Conservation (phyloP, 2,113 vertebrate genomes). For the Gadus chalcogrammus region DNA sequence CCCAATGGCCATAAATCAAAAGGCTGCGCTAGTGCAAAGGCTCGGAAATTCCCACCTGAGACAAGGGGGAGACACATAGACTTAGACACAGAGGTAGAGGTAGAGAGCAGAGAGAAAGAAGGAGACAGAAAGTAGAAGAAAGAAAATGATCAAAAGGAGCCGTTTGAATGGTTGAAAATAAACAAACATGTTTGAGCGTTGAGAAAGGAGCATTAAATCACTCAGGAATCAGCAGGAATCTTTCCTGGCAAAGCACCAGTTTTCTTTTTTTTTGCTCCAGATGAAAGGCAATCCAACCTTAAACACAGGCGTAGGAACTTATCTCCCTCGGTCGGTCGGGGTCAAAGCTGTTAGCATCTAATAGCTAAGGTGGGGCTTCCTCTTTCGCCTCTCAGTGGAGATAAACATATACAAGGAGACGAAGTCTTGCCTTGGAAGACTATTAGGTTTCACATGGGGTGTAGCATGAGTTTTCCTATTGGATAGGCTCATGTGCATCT, state of each 20-base stretch:
- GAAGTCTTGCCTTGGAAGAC: constrained; percentile 33
- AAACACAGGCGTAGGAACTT: constrained; percentile 61
- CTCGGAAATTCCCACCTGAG: neutral
- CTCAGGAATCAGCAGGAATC: constrained; percentile 38
- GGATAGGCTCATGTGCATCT: too few species aligned
- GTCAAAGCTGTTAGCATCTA: constrained; percentile 54
- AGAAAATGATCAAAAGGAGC: constrained; percentile 22
- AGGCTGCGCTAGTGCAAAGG: neutral
- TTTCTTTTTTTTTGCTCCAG: constrained; percentile 26
- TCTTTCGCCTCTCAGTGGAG: constrained; percentile 22
- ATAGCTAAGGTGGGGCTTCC: constrained; percentile 48
- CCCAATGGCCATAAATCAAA: neutral
- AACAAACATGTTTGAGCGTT: constrained; percentile 74
- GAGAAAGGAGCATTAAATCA: constrained; percentile 51
- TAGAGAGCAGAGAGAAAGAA: neutral
- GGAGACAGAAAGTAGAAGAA: neutral
- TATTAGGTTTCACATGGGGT: neutral
- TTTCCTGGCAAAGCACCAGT: constrained; percentile 60
- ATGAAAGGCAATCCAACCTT: constrained; percentile 69
- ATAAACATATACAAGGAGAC: constrained; percentile 47
- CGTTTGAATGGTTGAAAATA: constrained; percentile 69
- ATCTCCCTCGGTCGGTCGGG: constrained; percentile 48
- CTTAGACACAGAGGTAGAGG: neutral
- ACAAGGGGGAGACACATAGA: constrained; percentile 4
- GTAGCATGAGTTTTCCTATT: too few species aligned